Evolutionary conservation across 2,888 invertebrate genomes (phyloP).

Genomic region (Megalurothrips usitatus): DNA sequence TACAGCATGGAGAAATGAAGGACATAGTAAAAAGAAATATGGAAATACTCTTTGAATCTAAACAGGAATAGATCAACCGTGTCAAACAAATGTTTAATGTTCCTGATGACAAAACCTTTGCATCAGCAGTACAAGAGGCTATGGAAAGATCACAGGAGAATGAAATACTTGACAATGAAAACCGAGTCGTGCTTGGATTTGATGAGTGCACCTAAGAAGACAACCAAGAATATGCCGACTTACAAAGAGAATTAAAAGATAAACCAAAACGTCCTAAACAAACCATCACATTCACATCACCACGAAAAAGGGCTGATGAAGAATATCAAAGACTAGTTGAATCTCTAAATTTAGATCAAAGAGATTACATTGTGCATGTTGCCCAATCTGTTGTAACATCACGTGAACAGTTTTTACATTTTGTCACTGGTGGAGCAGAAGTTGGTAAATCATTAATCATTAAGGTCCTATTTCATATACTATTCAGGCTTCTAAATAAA

Average conservation of each 20-base stretch:
- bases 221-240: too few relatives aligned
- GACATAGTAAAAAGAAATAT: slow-evolving; percentile 31
- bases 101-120: slow-evolving; percentile 29
- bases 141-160: background rate
- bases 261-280: too few relatives aligned
- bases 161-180: slow-evolving; percentile 26
- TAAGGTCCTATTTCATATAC: slow-evolving; percentile 27
- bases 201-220: too few relatives aligned
- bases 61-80: too few relatives aligned
- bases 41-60: slow-evolving; percentile 29
- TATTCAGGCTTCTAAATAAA: slow-evolving; percentile 38
- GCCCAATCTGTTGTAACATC: slow-evolving; percentile 20
- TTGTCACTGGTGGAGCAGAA: slow-evolving; percentile 37
- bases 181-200: too few relatives aligned
- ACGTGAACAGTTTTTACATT: slow-evolving; percentile 31
- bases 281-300: background rate
- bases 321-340: slow-evolving; percentile 33
- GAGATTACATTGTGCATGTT: slow-evolving; percentile 7
- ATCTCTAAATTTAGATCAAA: slow-evolving; percentile 34
- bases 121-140: background rate
- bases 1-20: slow-evolving; percentile 39
- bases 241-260: too few relatives aligned
- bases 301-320: slow-evolving; percentile 30
- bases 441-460: slow-evolving; percentile 27
- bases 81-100: slow-evolving; percentile 5